phyloP scores from a whole-genome alignment of 2,113 vertebrate species.

The Stegastes partitus region DNA sequence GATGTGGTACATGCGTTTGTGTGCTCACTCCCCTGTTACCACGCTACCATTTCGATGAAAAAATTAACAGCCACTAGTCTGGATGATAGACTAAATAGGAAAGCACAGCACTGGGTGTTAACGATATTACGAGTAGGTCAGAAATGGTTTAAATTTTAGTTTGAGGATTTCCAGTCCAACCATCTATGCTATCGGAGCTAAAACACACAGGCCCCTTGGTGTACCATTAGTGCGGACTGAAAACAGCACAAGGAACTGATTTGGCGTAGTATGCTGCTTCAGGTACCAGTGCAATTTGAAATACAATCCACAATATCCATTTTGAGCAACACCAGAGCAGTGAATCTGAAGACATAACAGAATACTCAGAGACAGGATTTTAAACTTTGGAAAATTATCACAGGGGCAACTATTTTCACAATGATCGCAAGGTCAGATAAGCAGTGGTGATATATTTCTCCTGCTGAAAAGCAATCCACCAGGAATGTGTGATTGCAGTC shows the following conservation, averaged over 20 bases:
- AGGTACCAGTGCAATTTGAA: not conserved
- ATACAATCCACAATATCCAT: slow-evolving; percentile 2
- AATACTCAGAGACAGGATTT: not conserved
- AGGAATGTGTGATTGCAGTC: not conserved
- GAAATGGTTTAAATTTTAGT: not conserved
- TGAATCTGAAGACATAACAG: not conserved
- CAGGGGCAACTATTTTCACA: not conserved
- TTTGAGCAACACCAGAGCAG: not conserved
- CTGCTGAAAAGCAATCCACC: not conserved
- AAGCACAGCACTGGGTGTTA: not conserved
- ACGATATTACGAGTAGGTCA: not conserved
- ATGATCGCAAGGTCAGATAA: not conserved
- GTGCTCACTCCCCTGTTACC: slow-evolving; percentile 1
- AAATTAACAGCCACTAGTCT: not conserved
- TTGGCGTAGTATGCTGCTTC: not conserved
- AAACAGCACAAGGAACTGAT: not conserved
- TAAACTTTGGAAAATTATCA: not conserved
- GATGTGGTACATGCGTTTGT: slow-evolving; percentile 13
- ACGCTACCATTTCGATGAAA: slow-evolving; percentile 18
- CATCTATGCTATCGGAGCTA: not conserved
- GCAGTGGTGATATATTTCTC: not conserved
- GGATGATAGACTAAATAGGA: not conserved
- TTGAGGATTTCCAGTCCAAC: not conserved
- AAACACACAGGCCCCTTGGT: not conserved
- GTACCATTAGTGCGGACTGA: not conserved